A percentile compares a stretch with the other conserved stretches of the same genome.
phyloP scores from a whole-genome alignment of 1,140 invertebrate species.

The Procambarus clarkii region DNA sequence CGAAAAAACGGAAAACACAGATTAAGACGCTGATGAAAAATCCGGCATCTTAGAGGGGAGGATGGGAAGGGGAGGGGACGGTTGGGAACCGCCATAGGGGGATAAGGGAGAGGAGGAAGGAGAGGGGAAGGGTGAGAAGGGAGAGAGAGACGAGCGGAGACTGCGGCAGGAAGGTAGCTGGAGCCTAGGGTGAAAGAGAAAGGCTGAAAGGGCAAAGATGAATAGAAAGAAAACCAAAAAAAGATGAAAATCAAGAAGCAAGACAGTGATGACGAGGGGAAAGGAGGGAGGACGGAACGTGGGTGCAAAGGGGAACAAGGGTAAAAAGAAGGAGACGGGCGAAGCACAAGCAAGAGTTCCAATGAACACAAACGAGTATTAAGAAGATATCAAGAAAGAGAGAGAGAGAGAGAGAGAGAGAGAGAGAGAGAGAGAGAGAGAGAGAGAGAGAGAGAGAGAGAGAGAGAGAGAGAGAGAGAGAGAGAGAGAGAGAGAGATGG shows the following conservation, averaged over 20 bases:
- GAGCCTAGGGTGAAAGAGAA: too few relatives aligned
- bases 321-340: not conserved
- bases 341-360: not conserved
- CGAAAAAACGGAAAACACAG: slow-evolving; percentile 60
- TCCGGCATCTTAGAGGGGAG: slow-evolving; percentile 31
- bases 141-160: not conserved
- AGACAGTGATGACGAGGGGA: not conserved
- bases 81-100: not conserved
- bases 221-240: not conserved
- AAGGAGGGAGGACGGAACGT: not conserved
- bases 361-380: not conserved
- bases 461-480: too few relatives aligned
- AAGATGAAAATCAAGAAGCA: not conserved
- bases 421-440: not conserved
- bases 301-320: not conserved
- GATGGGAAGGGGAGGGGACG: not conserved
- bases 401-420: not conserved
- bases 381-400: not conserved
- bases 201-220: not conserved
- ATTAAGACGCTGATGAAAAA: slow-evolving; percentile 63
- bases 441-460: not conserved
- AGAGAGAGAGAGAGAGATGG: too few relatives aligned
- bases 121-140: not conserved
- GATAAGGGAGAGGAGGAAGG: too few relatives aligned
- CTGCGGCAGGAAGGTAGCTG: not conserved